Base-by-base conservation (phyloP, 2,888 invertebrate species). In the Cheilosia scutellata region DNA sequence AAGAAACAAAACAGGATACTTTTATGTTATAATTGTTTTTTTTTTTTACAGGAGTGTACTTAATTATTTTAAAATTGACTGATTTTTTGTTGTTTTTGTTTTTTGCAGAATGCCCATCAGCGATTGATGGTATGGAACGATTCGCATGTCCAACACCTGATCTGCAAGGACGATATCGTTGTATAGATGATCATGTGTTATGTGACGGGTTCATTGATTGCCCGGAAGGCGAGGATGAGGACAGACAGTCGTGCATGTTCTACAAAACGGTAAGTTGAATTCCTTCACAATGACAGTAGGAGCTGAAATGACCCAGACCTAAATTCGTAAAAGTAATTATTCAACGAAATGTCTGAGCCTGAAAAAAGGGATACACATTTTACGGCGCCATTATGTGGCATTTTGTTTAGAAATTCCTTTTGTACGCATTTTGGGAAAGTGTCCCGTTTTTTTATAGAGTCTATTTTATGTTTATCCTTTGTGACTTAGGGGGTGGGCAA, bases 181-280 rank as follows among this genome's bases (percentile, higher is more conserved):
- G 98, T 94, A 98, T 98, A 94, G 98, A 98, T 93, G 98, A 98
- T 93, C 98, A 98, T 93, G 97, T 97, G 89, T 94, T 98, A 75
- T 98, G 98, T 93, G 98, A 98, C 93, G 98, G 98, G 88, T 98
- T 97, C 94, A 96, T 97, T 92, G 98, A 98, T 94, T 98, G 98
- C 93, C 98, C 98, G 83, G 95, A 95, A 89, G 97, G 96, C 83
- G 98, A 98, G 93, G 98, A 98, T 92, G 98, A 98, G 92, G 97
- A 98, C 91, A 94, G 97, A 91, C 96, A 97, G 93, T 96, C 97
- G 90, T 98, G 98, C 94, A 97, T 98, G 97, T 98, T 98, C 94
- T 98, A 97, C 93, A 98, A 98, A 95, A 98, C 98, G 95, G 98
- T 98, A 93, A 94, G 95, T 93, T 9, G 44, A 53, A 47, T 7